phyloP scores from a whole-genome alignment of 2,113 vertebrate species.

The Pteropus alecto region DNA sequence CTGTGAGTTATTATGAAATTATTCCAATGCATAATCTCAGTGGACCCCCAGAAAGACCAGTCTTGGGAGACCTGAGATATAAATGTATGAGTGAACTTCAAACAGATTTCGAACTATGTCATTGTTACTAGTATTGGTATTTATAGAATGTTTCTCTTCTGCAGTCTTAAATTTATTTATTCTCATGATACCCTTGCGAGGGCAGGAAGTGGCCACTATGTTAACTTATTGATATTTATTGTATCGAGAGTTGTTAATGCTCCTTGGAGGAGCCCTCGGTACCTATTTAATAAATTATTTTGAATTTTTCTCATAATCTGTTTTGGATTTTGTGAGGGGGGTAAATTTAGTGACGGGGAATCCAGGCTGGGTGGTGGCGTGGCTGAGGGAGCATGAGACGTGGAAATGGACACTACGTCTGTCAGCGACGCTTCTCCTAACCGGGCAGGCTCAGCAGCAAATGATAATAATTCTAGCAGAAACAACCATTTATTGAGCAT shows the following conservation, averaged over 20 bases:
- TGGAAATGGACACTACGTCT: neutral
- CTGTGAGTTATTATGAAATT: neutral
- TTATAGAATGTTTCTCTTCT: neutral
- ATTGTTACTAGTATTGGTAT: neutral
- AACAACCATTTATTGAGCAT: rapidly evolving
- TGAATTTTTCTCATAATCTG: neutral
- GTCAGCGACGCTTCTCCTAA: neutral
- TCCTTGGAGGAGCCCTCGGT: neutral
- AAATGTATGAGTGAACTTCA: neutral
- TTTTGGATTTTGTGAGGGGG: neutral
- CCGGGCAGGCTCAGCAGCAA: neutral
- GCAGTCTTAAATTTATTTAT: neutral
- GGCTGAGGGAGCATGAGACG: neutral
- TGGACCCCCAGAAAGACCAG: rapidly evolving
- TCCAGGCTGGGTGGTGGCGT: neutral
- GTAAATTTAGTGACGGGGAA: neutral
- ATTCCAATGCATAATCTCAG: neutral
- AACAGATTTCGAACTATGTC: neutral
- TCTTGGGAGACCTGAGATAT: neutral
- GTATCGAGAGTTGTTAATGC: neutral
- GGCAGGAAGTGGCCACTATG: neutral
- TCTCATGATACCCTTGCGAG: neutral
- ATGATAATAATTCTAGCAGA: neutral
- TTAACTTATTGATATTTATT: slow-evolving; percentile 74
- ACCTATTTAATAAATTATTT: slow-evolving; percentile 76